Base-by-base conservation (phyloP, 2,888 invertebrate species). In the Allophyes oxyacanthae region DNA sequence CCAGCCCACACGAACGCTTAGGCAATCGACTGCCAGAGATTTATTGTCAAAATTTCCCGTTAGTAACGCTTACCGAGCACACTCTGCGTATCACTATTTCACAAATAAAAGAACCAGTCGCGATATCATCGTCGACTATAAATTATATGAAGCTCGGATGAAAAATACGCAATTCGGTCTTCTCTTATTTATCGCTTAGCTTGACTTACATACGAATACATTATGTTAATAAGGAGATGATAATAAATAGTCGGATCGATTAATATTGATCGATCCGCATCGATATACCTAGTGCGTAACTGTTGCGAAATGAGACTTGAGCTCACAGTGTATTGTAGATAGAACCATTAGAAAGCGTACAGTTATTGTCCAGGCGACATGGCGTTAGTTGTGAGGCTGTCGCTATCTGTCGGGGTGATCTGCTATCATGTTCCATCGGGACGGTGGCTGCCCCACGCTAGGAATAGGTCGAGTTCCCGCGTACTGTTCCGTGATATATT, bases 71-170 rank as follows among this genome's bases (percentile, higher is more conserved):
- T 87, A 91, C 92, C 89, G 90, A 88, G 88, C 91, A 89, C 92
- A 92, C 91, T 91, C 90, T 88, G 86, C 91, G 91, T 91, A 92
- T 93, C 92, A 92, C 93, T 93, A 92, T 92, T 92, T 89, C 89
- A 92, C 91, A 92, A 93, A 94, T 93, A 93, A 93, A 92, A 93
- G 92, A 93, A 93, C 94, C 91, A 88, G 92, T 92, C 88, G 86
- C 89, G 93, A 93, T 93, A 93, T 89, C 91, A 92, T 92, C 93
- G 90, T 88, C 88, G 88, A 86, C 91, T 86, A 92, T 93, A 93
- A 92, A 92, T 93, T 92, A 91, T 91, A 87, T 89, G 87, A 88
- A 83, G 87, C 88, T 88, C 86, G 87, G 85, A 90, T 92, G 94
- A 93, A 92, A 92, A 93, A 93, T 93, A 88, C 90, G 88, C 86